Conservation (phyloP, 1,140 invertebrate genomes). For the Scaptomyza pallida region DNA sequence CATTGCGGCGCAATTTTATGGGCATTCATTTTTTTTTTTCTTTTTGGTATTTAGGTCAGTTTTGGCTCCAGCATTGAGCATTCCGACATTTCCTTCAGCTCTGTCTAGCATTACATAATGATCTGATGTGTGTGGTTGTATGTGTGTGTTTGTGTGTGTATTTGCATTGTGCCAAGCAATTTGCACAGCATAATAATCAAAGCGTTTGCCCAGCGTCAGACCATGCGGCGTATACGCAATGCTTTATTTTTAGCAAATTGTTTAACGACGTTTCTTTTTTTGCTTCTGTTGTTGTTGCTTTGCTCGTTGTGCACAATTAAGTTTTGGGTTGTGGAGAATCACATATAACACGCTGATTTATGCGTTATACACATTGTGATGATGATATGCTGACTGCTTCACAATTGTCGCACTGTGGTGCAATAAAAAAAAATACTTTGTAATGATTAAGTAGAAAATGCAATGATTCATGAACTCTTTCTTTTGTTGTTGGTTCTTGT, state of each 20-base stretch:
- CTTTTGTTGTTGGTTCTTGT: neutral
- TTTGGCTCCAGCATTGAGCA: conserved; percentile 25
- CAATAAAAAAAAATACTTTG: conserved; percentile 2
- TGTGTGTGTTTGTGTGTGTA: conserved; percentile 19
- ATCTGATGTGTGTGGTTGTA: conserved; percentile 23
- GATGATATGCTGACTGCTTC: neutral
- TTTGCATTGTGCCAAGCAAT: conserved; percentile 39
- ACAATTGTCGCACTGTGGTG: conserved; percentile 4
- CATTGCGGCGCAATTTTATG: conserved; percentile 60
- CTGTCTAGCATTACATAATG: conserved; percentile 57
- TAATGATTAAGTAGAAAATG: neutral
- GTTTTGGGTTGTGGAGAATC: conserved; percentile 23
- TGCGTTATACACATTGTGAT: no score
- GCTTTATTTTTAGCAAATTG: conserved; percentile 80
- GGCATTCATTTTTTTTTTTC: conserved; percentile 80
- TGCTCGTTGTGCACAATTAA: conserved; percentile 40
- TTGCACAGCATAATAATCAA: conserved; percentile 57
- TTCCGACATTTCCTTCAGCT: conserved; percentile 7
- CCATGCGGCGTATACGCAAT: conserved; percentile 69
- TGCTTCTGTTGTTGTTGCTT: neutral
- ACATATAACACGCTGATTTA: conserved; percentile 15
- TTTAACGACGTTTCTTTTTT: conserved; percentile 63
- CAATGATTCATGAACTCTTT: neutral
- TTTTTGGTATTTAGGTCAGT: conserved; percentile 75
- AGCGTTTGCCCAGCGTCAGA: conserved; percentile 32